phyloP scores from a whole-genome alignment of 2,888 invertebrate genomes.

The Lumbricus terrestris region DNA sequence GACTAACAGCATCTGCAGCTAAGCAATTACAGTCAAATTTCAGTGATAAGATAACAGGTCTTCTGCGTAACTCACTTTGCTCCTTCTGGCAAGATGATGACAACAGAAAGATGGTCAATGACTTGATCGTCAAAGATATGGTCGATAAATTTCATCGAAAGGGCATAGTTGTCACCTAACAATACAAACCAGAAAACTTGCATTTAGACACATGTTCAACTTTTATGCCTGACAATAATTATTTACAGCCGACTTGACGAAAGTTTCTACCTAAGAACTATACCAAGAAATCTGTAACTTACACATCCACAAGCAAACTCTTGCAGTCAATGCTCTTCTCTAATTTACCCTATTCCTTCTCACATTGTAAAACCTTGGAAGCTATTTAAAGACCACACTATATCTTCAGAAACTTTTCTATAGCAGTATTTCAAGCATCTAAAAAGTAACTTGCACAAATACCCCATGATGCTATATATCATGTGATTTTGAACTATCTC shows the following conservation, averaged over 20 bases:
- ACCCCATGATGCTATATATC: background rate
- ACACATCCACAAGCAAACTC: background rate
- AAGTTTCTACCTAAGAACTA: background rate
- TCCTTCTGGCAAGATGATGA: conserved; percentile 91
- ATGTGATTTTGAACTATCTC: background rate
- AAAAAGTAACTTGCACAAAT: background rate
- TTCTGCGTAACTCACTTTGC: conserved; percentile 61
- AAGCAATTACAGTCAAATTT: background rate
- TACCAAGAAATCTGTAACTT: background rate
- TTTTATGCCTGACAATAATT: background rate
- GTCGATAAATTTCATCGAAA: conserved; percentile 92
- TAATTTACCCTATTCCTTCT: no score
- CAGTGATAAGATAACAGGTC: background rate
- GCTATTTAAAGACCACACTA: background rate
- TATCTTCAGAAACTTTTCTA: background rate
- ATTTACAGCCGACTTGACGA: background rate
- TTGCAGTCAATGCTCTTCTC: background rate
- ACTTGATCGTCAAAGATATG: conserved; percentile 96
- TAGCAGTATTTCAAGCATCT: background rate
- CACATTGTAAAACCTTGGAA: background rate
- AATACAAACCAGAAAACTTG: background rate
- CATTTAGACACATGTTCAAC: background rate
- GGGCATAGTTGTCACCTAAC: conserved; percentile 69
- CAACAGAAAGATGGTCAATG: conserved; percentile 82
- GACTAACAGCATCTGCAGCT: background rate